These are phyloP conservation scores for Microchirus variegatus DNA, from an alignment of 2,797 vertebrate species.

Conservation along the genomic window DNA sequence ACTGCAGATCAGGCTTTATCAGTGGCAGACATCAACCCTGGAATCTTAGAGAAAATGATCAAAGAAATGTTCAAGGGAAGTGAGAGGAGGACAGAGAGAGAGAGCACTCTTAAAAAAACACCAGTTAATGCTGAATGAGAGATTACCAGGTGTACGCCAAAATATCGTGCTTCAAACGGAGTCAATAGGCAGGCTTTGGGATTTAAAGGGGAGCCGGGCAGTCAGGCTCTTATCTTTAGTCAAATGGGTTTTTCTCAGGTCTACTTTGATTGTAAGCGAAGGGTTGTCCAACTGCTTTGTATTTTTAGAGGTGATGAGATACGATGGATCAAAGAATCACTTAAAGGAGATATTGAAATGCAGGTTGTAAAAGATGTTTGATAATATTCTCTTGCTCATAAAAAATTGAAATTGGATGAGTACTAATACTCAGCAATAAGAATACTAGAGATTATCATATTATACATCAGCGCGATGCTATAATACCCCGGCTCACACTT, in stretches of 20 bases:
- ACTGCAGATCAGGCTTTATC: slow-evolving; percentile 73
- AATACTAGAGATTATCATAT: slow-evolving; percentile 47
- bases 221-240: slow-evolving; percentile 58
- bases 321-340: slow-evolving; percentile 51
- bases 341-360: slow-evolving; percentile 49
- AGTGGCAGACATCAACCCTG: slow-evolving; percentile 71
- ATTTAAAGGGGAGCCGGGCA: slow-evolving; percentile 49
- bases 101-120: slow-evolving; percentile 47
- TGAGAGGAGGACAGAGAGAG: slow-evolving; percentile 36
- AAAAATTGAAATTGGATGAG: slow-evolving; percentile 14
- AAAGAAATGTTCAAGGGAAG: slow-evolving; percentile 68
- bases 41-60: slow-evolving; percentile 64
- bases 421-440: slow-evolving; percentile 39
- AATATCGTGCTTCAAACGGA: slow-evolving; percentile 61
- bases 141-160: slow-evolving; percentile 66
- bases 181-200: slow-evolving; percentile 41
- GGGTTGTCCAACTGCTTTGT: slow-evolving; percentile 37
- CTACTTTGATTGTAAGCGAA: slow-evolving; percentile 56
- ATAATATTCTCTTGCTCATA: slow-evolving; percentile 37
- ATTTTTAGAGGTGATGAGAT: slow-evolving; percentile 47
- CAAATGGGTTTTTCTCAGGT: slow-evolving; percentile 41
- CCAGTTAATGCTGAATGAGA: slow-evolving; percentile 52
- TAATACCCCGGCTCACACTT: slow-evolving; percentile 38
- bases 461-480: slow-evolving; percentile 28
- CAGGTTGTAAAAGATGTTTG: slow-evolving; percentile 42